phyloP scores from a whole-genome alignment of 2,888 invertebrate genomes.

The Phyto melanocephala region DNA sequence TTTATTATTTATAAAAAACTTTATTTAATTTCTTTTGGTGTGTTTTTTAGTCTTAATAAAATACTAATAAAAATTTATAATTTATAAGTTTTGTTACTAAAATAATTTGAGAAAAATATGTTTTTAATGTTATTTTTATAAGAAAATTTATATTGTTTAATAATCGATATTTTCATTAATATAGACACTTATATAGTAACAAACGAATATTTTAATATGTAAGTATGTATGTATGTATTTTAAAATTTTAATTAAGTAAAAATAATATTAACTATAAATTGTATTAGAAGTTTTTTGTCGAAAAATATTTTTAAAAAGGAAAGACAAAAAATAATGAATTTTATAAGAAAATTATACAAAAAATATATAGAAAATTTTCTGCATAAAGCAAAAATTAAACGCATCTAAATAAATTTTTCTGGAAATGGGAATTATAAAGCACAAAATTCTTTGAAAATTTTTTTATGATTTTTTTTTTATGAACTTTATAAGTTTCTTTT shows the following conservation, averaged over 20 bases:
- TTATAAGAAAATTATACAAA: too few relatives aligned
- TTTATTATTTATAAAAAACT: background rate
- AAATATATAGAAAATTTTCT: too few relatives aligned
- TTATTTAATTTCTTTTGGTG: background rate
- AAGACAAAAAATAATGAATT: too few relatives aligned
- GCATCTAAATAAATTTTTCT: too few relatives aligned
- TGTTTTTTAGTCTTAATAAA: constrained; percentile 3
- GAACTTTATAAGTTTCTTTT: background rate
- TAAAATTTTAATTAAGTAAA: background rate
- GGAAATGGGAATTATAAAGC: too few relatives aligned
- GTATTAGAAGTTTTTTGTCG: too few relatives aligned
- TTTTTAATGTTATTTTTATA: background rate
- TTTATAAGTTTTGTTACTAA: constrained; percentile 19
- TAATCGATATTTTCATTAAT: constrained; percentile 36
- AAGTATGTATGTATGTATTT: background rate
- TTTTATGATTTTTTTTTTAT: background rate
- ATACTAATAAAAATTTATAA: constrained; percentile 23
- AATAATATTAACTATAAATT: constrained; percentile 25
- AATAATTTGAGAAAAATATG: constrained; percentile 20
- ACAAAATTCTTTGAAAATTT: background rate
- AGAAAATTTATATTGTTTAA: constrained; percentile 26
- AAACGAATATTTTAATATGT: constrained; percentile 15
- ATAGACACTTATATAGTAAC: constrained; percentile 43
- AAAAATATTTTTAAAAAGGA: too few relatives aligned
- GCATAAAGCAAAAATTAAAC: too few relatives aligned